Percentiles rank a stretch among this genome's conserved stretches.
Conservation (phyloP, 2,888 invertebrate species). For the Limenitis camilla region DNA sequence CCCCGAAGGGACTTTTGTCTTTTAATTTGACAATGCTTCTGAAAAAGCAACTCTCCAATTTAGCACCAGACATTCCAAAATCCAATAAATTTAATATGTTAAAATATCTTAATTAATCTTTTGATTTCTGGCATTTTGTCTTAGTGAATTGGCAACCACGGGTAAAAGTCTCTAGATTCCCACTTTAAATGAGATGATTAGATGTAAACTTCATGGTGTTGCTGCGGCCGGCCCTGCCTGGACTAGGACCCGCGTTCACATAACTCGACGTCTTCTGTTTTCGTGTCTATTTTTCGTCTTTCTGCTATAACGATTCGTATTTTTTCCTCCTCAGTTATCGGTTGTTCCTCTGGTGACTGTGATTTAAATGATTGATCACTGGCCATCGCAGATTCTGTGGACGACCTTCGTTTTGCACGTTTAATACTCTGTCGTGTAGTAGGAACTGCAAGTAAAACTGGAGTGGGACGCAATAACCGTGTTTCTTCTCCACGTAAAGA, state of each 20-base stretch:
- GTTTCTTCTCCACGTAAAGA: slow-evolving; percentile 65
- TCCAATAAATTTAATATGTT: too few species aligned
- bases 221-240: slow-evolving; percentile 71
- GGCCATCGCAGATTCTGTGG: slow-evolving; percentile 47
- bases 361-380: slow-evolving; percentile 43
- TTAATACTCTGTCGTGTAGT: slow-evolving; percentile 47
- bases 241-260: slow-evolving; percentile 67
- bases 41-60: not conserved
- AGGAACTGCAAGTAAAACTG: slow-evolving; percentile 55
- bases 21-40: too few species aligned
- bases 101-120: too few species aligned
- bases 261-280: slow-evolving; percentile 59
- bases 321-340: slow-evolving; percentile 66
- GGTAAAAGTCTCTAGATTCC: slow-evolving; percentile 15
- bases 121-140: not conserved
- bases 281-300: slow-evolving; percentile 72
- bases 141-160: slow-evolving; percentile 1
- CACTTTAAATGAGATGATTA: slow-evolving; percentile 55
- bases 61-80: too few species aligned
- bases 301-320: slow-evolving; percentile 77
- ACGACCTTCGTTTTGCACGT: slow-evolving; percentile 44
- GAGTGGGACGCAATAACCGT: slow-evolving; percentile 57
- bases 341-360: slow-evolving; percentile 43
- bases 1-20: not conserved
- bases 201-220: slow-evolving; percentile 70